phyloP scores from a whole-genome alignment of 2,888 invertebrate species.

The Macroteleia sp. region DNA sequence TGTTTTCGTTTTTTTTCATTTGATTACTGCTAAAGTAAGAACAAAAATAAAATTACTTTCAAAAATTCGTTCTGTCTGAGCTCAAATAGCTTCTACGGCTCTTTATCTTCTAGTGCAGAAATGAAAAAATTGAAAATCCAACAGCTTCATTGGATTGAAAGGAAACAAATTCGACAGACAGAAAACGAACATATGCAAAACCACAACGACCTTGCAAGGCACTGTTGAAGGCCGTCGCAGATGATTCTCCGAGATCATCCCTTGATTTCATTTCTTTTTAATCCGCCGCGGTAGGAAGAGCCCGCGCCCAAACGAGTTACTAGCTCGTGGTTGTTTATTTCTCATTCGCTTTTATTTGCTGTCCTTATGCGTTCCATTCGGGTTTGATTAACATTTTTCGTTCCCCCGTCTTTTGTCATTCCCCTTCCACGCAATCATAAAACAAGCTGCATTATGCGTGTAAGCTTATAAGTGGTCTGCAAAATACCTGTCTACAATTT shows the following conservation, averaged over 20 bases:
- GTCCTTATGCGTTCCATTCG: conserved; percentile 26
- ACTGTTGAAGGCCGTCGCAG: conserved; percentile 24
- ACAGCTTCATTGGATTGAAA: too few species aligned
- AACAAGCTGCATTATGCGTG: conserved; percentile 37
- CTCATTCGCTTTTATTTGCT: conserved; percentile 26
- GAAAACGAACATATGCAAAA: conserved; percentile 17
- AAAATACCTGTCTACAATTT: conserved; percentile 46
- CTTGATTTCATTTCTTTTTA: conserved; percentile 48
- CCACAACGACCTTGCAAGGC: conserved; percentile 48
- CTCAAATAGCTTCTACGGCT: too few species aligned
- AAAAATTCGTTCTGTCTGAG: too few species aligned
- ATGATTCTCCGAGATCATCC: conserved; percentile 38
- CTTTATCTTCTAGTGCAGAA: too few species aligned
- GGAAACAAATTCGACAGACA: conserved; percentile 19
- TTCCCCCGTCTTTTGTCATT: too few species aligned
- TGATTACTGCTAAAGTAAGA: too few species aligned
- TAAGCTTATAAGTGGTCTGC: conserved; percentile 33
- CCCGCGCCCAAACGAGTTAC: conserved; percentile 36
- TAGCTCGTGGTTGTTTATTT: conserved; percentile 14
- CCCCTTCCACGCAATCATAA: not conserved
- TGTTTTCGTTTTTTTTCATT: too few species aligned
- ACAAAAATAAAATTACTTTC: too few species aligned
- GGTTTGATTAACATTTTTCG: conserved; percentile 49
- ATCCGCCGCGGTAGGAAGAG: conserved; percentile 52
- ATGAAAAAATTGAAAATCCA: too few species aligned